Base-by-base conservation (phyloP, 2,888 invertebrate species). In the Microctonus brassicae region DNA sequence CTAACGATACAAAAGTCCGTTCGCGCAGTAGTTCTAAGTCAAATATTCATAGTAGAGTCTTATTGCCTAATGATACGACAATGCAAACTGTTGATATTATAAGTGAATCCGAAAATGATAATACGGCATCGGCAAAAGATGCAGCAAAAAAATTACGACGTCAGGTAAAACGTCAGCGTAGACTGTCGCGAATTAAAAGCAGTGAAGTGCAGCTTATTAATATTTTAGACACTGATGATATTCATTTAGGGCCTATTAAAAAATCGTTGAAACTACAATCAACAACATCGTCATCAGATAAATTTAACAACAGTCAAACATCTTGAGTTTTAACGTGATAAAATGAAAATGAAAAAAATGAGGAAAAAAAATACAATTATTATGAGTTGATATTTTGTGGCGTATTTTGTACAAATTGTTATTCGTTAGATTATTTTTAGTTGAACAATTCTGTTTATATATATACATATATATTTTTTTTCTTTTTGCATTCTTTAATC, bases 31-130 rank as follows among this genome's bases (percentile, higher is more conserved):
- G 63, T 22, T 57, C 72, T 24, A 77, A 63, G 20, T 66, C 72
- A 10, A 77, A 70, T 6, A 53, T 55, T 11, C 47, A n/a, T n/a
- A 20, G 42, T 9, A 17, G 11, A 33, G 17, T 26, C 10, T 64
- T 53, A 33, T 52, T 33, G 24, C 64, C 64, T 29, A 17, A 26
- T 17, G 62, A 63, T 6, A 26, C 52, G 6, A 53, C 62, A 24
- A 42, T 63, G 1, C 39, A 64, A 7, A 42, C 33, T 4, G 2
- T 80, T 1, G 83, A 84, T 47, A 42, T 82, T 17, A 83, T 83
- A n/a, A 81, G 80, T 57, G 86, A 83, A 66, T 68, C 80, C 1
- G 82, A 80, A 65, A 78, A 73, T 29, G 80, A 76, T 22, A 42
- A 47, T 33, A n/a, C 39, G 4, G 1, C 39, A 13, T 4, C n/a